Base-by-base conservation (phyloP, 2,888 invertebrate genomes). In the Pelosia muscerda region DNA sequence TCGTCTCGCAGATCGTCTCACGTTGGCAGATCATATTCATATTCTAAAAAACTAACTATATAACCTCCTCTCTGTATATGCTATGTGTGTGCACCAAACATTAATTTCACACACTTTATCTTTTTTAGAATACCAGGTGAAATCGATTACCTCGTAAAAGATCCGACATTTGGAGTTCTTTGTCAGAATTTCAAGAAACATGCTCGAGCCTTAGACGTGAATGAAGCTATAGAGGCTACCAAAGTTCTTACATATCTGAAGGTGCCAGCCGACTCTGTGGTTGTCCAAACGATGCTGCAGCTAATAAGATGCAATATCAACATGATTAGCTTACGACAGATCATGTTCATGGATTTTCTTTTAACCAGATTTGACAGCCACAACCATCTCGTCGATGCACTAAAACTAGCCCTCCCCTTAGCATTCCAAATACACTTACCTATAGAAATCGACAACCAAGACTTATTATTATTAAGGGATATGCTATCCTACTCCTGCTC, bases 401-500 rank as follows among this genome's bases (percentile, higher is more conserved):
- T 97, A 6, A 93, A 93, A 79, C 90, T 96, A 0, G 97, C 97
- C 0, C 80, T 97, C 13, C 97, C 97, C 0, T 86, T 97, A 34
- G 96, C 96, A 0, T 96, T 97, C 82, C 96, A 97, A 89, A 95
- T 96, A 10, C 95, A 96, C 72, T 77, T 97, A 10, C 92, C 94
- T 0, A 76, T 91, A 9, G 96, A 97, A 84, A 81, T 97, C 26
- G 96, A 97, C 73, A 89, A 85, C 13, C 89, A 95, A 28, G 96
- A 96, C 77, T 70, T 96, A 9, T 82, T 86, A 0, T 84, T 95
- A 22, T 82, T 97, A 31, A 88, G 90, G 13, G 95, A 96, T 28
- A 95, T 95, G 89, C 83, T 97, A 9, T 83, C 90, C 0, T 97
- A 95, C 83, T 90, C 95, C 42, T 92, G 95, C 13, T 89, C 87